Base-by-base conservation (phyloP, 1,140 invertebrate species). In the Chionoecetes opilio region DNA sequence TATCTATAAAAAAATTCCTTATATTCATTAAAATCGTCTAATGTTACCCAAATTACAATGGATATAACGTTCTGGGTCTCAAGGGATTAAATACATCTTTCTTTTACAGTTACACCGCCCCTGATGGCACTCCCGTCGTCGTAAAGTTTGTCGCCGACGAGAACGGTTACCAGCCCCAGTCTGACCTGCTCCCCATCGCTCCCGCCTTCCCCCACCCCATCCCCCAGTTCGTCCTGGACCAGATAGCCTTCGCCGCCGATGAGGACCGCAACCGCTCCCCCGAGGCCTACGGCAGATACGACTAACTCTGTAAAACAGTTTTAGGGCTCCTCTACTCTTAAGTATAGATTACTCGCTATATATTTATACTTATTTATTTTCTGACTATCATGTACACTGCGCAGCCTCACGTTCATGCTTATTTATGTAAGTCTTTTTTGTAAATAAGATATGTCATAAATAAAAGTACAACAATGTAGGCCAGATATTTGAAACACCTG, bases 141-240 rank as follows among this genome's bases (percentile, higher is more conserved):
- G 46, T 95, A 11, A 95, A 93, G 75, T 95, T 93, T 75, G 95
- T 95, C 14, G 95, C 95, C 26, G 95, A 95, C 63, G 95, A 92
- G 46, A 93, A 85, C 31, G 95, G 95, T 9, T 95, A 93, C 87
- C 92, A 95, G 82, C 92, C 93, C 53, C 82, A 95, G 85, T 95
- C 95, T n/a, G 84, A 86, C 35, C 92, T 93, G 32, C 91, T 95
- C 5, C 95, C 95, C 46, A 87, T 93, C 38, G 95, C 93, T 29
- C 95, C 95, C 53, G 95, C 31, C 17, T 95, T 95, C 88, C 95
- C 95, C 29, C 95, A 95, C 95, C 95, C 95, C 14, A 95, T 95
- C 32, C 95, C 95, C 21, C 31, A 89, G 32, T 92, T 93, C 82
- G 92, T 92, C 3, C 92, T 95, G 26, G 63, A 92, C 0, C 95